Evolutionary conservation across 2,888 invertebrate species (phyloP), one percentile per base, ranked within the genome.

Genomic region (Caenorhabditis sp.): DNA sequence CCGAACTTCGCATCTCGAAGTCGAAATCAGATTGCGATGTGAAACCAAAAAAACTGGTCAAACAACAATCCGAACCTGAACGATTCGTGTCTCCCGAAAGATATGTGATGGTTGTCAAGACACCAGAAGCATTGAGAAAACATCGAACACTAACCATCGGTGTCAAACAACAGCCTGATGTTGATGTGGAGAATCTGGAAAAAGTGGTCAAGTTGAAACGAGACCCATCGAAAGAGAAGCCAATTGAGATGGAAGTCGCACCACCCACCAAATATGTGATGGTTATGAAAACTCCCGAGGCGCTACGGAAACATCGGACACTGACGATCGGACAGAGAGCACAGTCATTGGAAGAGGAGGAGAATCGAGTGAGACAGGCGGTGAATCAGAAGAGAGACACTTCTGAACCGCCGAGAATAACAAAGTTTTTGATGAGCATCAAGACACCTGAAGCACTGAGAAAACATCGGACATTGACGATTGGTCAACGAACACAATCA

Each of bases 11-110:
- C 8, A 36, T 57, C 12, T 17, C 37, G 0, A 70, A 69, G 31
- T 69, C 69, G 3, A 62, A 66, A 21, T 74, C 74, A 2, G 74
- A 66, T 64, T 66, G 63, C 19, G 63, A 63, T 23, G 64, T 69
- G 5, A 74, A 62, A 19, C 55, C n/a, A 17, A 62, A 36, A 19
- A 19, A 14, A 49, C 43, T 57, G 21, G n/a, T 43, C 24, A 54
- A 57, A 26, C 63, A 63, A 55, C 27, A 63, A 27, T 63, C 63
- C 4, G 54, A 54, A n/a, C 63, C 63, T 10, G 63, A 63, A 2
- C 10, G 27, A 24, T 61, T 50, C 51, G 19, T n/a, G n/a, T 57
- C n/a, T n/a, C n/a, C n/a, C n/a, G n/a, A n/a, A n/a, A n/a, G n/a
- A n/a, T n/a, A n/a, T n/a, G n/a, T 67, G 10, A 17, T 67, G 43